Base-by-base conservation (phyloP, 2,888 invertebrate species). In the Erebia palarica region DNA sequence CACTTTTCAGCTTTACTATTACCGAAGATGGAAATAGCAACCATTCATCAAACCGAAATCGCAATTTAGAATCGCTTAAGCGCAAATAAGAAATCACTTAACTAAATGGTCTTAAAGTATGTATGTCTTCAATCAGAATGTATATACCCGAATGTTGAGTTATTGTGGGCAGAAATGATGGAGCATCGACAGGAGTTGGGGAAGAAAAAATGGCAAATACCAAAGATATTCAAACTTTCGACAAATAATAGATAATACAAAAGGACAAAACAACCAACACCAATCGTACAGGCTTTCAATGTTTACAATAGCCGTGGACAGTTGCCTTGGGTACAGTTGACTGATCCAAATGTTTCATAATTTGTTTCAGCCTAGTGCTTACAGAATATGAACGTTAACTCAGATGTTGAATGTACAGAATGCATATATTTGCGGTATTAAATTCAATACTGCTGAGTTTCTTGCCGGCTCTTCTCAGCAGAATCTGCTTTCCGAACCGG, bases 161-260 rank as follows among this genome's bases (percentile, higher is more conserved):
- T 18, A 69, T 64, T 63, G 64, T 59, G 21, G 67, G 61, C 27
- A 55, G 55, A 63, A 65, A 42, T 60, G 58, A 71, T 69, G 69
- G 71, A 71, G 64, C 53, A 47, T 67, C 47, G 71, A 67, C 73
- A 73, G 66, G 71, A 71, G 64, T 71, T 64, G 63, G 69, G 51
- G 14, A 51, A 51, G 11, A 73, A 73, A 71, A 73, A 63, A 61
- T 70, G 65, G 60, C 53, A 49, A 61, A 61, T 1, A 18, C 7
- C 61, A 47, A 42, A 10, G 60, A 44, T n/a, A 16, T 60, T 42
- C 16, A 60, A 13, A 61, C 13, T 36, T 42, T 36, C n/a, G 5
- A n/a, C 9, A 16, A 44, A 10, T 18, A 4, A 61, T 3, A 61
- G 44, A 61, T 16, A 18, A 18, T 44, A 18, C 18, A 51, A 51